Conservation (phyloP, 1,140 invertebrate genomes). For the Trichonephila inaurata region DNA sequence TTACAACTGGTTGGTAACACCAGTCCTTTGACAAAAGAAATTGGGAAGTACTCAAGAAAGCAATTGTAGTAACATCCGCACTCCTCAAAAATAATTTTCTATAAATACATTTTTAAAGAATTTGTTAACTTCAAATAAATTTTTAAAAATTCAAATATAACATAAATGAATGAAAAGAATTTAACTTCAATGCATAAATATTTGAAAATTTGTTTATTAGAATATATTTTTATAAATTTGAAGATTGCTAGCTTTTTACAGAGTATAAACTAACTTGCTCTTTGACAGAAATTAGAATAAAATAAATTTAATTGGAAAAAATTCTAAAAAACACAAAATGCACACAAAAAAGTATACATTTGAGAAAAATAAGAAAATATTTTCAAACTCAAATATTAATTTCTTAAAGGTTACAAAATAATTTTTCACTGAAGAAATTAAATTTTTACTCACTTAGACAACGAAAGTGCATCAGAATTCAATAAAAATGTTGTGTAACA, state of each 20-base stretch:
- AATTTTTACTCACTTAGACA: constrained; percentile 40
- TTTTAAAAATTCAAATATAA: no score
- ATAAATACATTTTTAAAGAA: no score
- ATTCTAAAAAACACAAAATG: no score
- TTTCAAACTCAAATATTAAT: no score
- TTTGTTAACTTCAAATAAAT: no score
- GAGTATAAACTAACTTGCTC: not conserved
- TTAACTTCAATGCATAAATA: no score
- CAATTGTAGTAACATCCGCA: not conserved
- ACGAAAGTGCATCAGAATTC: not conserved
- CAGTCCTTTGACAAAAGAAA: constrained; percentile 37
- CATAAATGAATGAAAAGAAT: no score
- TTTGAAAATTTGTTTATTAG: no score
- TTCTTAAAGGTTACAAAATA: no score
- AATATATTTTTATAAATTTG: not conserved
- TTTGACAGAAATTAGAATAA: not conserved
- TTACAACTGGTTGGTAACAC: constrained; percentile 47
- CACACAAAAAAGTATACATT: no score
- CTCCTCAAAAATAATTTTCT: not conserved
- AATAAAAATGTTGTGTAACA: constrained; percentile 47
- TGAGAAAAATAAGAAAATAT: no score
- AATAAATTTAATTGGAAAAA: not conserved
- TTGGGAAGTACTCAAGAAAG: not conserved
- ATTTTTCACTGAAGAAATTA: no score
- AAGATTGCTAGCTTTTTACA: not conserved